phyloP scores from a whole-genome alignment of 2,888 invertebrate species.

The Orthosia gracilis region DNA sequence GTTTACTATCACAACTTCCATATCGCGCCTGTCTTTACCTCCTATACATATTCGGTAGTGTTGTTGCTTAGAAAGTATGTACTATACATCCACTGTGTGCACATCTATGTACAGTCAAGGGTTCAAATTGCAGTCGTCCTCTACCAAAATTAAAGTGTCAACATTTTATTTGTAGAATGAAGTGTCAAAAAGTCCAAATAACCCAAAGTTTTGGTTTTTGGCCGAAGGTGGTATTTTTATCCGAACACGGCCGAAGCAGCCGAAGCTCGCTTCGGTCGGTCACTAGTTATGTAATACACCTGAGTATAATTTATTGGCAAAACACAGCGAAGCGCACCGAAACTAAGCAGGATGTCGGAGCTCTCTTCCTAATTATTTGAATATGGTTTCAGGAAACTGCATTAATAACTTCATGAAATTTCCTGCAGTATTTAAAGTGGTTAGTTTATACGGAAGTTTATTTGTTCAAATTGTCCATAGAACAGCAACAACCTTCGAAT shows the following conservation, averaged over 20 bases:
- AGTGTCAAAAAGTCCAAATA: too few species aligned
- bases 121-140: too few species aligned
- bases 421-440: neutral
- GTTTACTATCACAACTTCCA: slow-evolving; percentile 30
- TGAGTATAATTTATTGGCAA: neutral
- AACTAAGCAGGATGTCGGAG: neutral
- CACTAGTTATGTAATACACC: neutral
- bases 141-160: too few species aligned
- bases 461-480: neutral
- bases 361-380: neutral
- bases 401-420: neutral
- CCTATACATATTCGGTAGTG: neutral
- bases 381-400: slow-evolving; percentile 2
- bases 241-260: too few species aligned
- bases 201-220: too few species aligned
- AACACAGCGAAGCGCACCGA: neutral
- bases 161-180: too few species aligned
- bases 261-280: too few species aligned
- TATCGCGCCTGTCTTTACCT: neutral
- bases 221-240: too few species aligned
- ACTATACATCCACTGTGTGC: neutral
- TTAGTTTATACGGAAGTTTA: neutral
- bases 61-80: slow-evolving; percentile 15
- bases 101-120: neutral
- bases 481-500: neutral